These are phyloP conservation scores for Ginglymostoma cirratum DNA, from an alignment of 2,113 vertebrate genomes.

Conservation along the genomic window DNA sequence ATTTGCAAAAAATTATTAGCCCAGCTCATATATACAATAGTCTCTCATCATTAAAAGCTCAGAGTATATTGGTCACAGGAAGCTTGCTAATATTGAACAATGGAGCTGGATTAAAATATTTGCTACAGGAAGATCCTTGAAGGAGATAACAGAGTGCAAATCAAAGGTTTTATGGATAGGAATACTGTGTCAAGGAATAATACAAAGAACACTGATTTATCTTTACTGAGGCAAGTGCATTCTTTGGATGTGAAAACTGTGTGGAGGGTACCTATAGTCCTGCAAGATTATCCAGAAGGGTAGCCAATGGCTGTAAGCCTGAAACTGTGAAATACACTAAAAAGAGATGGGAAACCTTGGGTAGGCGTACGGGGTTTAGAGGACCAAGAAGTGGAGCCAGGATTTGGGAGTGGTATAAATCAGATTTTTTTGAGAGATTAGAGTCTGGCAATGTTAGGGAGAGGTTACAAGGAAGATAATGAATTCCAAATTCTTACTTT, in stretches of 20 bases:
- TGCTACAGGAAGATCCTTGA: neutral
- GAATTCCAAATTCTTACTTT: neutral
- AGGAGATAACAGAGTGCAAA: neutral
- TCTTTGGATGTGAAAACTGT: neutral
- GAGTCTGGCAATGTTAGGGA: neutral
- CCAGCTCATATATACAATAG: neutral
- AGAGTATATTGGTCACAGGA: neutral
- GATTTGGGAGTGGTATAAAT: neutral
- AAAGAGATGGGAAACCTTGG: neutral
- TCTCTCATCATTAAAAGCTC: neutral
- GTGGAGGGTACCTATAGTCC: neutral
- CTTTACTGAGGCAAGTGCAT: neutral
- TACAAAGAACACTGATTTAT: neutral
- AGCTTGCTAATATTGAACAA: neutral
- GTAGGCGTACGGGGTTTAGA: neutral
- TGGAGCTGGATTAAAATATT: neutral
- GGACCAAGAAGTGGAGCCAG: neutral
- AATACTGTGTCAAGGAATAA: neutral
- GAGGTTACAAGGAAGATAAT: neutral
- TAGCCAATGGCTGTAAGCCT: neutral
- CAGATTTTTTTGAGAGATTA: neutral
- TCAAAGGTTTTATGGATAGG: neutral
- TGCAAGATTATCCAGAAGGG: neutral
- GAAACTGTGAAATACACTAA: neutral
- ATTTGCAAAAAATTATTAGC: neutral